Evolutionary conservation across 2,888 invertebrate species (phyloP), one percentile per base, ranked within the genome.

Genomic region (Lithosia quadra): DNA sequence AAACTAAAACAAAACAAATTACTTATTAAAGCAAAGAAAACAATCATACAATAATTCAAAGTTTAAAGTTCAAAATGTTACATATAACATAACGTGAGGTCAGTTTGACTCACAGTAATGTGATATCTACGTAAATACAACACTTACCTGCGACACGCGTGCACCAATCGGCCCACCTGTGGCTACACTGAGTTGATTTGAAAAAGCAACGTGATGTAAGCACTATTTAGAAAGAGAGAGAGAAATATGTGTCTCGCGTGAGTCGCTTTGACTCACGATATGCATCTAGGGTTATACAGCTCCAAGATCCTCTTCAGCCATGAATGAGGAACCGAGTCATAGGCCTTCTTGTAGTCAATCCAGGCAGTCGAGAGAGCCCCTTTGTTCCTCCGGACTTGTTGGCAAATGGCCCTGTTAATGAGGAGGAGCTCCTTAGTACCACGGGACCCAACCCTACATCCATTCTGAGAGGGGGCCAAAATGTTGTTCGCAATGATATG

Each of bases 121-220:
- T 33, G 15, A 66, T 66, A 66, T 60, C 60, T 60, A 66, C 61
- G 66, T 60, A 66, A 66, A 55, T 63, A 63, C 18, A 55, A 55
- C 56, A 63, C 63, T 67, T 70, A 58, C 65, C 65, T 49, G 66
- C 63, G 55, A 65, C 65, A 63, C 65, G 58, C 57, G 63, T 66
- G 66, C 57, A 39, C 39, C 39, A 39, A 39, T 39, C 39, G 39
- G 39, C 13, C 39, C 39, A 39, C 39, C 39, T 39, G 39, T 39
- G 39, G 39, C 39, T 39, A 39, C 39, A 39, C 39, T 39, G 39
- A 39, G 39, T 39, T 39, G 39, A 39, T 55, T 18, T 22, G 39
- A 64, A 39, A 36, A 36, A 22, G 57, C 55, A 18, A 33, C 33
- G 22, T 22, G n/a, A 56, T 21, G 15, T 60, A 61, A 36, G 56